These are phyloP conservation scores for Cantharis rustica DNA, from an alignment of 2,888 invertebrate species.

Conservation along the genomic window DNA sequence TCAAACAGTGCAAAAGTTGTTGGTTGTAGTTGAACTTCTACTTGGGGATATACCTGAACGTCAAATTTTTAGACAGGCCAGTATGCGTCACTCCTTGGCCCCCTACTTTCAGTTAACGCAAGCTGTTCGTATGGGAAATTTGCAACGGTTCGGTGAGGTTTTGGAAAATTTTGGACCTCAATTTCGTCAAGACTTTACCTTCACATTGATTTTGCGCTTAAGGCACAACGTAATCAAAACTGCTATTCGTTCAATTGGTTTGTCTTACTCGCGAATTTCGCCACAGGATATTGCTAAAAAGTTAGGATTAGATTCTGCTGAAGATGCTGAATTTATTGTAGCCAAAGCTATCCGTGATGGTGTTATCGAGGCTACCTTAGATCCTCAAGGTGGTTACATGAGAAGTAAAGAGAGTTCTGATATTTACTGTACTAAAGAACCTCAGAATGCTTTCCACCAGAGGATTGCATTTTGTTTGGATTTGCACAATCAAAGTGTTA, in stretches of 20 bases:
- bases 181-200: conserved; percentile 93
- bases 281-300: conserved; percentile 94
- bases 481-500: conserved; percentile 98
- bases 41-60: conserved; percentile 98
- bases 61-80: conserved; percentile 90
- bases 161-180: conserved; percentile 88
- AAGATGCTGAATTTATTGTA: conserved; percentile 99
- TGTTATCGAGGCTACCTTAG: conserved; percentile 96
- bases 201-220: conserved; percentile 91
- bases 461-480: conserved; percentile 97
- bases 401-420: conserved; percentile 97
- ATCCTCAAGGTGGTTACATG: conserved; percentile 95
- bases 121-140: conserved; percentile 92
- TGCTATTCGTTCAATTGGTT: conserved; percentile 92
- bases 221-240: conserved; percentile 99
- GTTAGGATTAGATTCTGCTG: conserved; percentile 89
- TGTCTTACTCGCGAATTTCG: conserved; percentile 95
- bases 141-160: conserved; percentile 92
- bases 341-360: conserved; percentile 98
- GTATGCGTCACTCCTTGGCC: conserved; percentile 83
- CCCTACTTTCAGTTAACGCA: conserved; percentile 98
- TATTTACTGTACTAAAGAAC: conserved; percentile 95
- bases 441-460: conserved; percentile 94
- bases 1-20: conserved; percentile 94
- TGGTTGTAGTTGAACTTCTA: conserved; percentile 91